Evolutionary conservation across 1,140 invertebrate species (phyloP).

Genomic region (Telenomus remus): DNA sequence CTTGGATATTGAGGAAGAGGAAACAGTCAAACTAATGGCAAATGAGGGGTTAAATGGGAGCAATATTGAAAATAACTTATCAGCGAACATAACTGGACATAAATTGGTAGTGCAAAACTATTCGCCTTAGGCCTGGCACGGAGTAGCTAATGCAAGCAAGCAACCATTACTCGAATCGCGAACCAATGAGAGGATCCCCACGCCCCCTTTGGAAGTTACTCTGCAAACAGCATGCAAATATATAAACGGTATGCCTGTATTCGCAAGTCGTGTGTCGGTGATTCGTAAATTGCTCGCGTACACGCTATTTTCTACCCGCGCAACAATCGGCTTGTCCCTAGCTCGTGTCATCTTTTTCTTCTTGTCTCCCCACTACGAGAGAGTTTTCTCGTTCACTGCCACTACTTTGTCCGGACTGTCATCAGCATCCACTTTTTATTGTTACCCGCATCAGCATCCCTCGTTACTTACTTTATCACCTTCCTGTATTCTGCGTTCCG

Average conservation of each 20-base stretch:
- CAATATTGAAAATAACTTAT: constrained; percentile 45
- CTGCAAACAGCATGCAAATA: constrained; percentile 72
- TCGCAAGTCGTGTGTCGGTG: constrained; percentile 38
- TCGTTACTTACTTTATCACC: constrained; percentile 44
- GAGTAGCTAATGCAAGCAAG: constrained; percentile 72
- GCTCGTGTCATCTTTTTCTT: constrained; percentile 6
- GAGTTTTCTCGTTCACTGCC: constrained; percentile 21
- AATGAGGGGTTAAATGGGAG: constrained; percentile 16
- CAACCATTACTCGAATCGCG: constrained; percentile 74
- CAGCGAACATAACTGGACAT: constrained; percentile 32
- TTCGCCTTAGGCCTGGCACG: constrained; percentile 56
- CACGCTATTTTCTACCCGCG: constrained; percentile 50
- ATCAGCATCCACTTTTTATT: constrained; percentile 40
- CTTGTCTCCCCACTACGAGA: not conserved
- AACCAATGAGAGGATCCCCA: constrained; percentile 75
- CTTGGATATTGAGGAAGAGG: constrained; percentile 7
- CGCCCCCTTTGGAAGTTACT: constrained; percentile 70
- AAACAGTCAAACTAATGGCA: too few relatives aligned
- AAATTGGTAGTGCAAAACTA: constrained; percentile 42
- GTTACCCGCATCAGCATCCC: constrained; percentile 42
- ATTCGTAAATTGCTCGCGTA: constrained; percentile 61
- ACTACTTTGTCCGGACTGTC: constrained; percentile 39
- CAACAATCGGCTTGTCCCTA: constrained; percentile 21
- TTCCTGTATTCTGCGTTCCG: constrained; percentile 25
- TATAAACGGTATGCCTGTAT: constrained; percentile 56